Evolutionary conservation across 2,888 invertebrate genomes (phyloP).

Genomic region (Gortyna flavago): DNA sequence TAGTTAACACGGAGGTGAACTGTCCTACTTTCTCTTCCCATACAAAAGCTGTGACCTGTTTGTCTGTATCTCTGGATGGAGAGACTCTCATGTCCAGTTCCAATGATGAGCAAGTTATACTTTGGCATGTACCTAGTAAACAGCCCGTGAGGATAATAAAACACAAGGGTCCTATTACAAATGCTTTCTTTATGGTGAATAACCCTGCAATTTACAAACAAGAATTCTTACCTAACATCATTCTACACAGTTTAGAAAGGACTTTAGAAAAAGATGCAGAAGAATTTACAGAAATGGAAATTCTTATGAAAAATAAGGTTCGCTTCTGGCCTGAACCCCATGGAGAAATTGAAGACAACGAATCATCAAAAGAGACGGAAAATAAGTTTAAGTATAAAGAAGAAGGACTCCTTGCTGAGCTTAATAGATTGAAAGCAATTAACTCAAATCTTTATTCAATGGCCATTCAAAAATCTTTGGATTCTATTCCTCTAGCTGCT

Average conservation of each 20-base stretch:
- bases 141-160: slow-evolving; percentile 93
- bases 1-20: slow-evolving; percentile 89
- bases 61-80: slow-evolving; percentile 93
- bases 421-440: slow-evolving; percentile 88
- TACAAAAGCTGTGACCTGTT: slow-evolving; percentile 91
- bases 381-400: slow-evolving; percentile 77
- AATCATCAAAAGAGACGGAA: slow-evolving; percentile 71
- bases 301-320: slow-evolving; percentile 80
- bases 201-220: slow-evolving; percentile 90
- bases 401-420: slow-evolving; percentile 83
- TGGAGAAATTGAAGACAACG: slow-evolving; percentile 61
- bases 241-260: slow-evolving; percentile 91
- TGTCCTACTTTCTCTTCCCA: slow-evolving; percentile 92
- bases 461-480: slow-evolving; percentile 85
- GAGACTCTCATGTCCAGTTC: slow-evolving; percentile 94
- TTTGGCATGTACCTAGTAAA: slow-evolving; percentile 95
- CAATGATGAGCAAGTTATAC: slow-evolving; percentile 92
- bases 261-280: slow-evolving; percentile 89
- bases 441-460: slow-evolving; percentile 91
- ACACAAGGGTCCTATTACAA: slow-evolving; percentile 94
- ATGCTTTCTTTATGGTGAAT: slow-evolving; percentile 91
- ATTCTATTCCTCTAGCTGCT: slow-evolving; percentile 64
- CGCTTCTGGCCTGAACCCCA: slow-evolving; percentile 82
- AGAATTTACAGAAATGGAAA: slow-evolving; percentile 84
- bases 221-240: slow-evolving; percentile 89